Base-by-base conservation (phyloP, 2,113 vertebrate species). In the Pao palembangensis region DNA sequence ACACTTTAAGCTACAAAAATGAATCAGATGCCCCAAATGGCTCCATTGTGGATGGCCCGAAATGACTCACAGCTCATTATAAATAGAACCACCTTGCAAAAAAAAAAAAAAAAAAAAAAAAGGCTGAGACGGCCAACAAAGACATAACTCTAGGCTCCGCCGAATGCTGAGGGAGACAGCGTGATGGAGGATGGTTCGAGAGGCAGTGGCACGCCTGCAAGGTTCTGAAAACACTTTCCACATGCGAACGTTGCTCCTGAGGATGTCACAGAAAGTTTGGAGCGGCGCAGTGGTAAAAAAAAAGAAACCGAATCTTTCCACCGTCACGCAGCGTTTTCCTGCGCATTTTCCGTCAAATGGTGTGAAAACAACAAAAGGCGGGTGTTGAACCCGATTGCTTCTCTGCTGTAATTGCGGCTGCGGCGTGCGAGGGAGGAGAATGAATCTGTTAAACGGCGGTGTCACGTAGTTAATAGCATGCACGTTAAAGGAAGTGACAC, bases 401-500 rank as follows among this genome's bases (percentile, higher is more conserved):
- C 31, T 60, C 73, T 50, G 59, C 6, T 21, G 7, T 8, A 18
- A 20, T 13, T 52, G 23, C 2, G 15, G 67, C n/a, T 52, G 38
- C 52, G 31, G 15, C 16, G 53, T 38, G 68, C 58, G 59, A 44
- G 58, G 25, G 51, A 21, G 38, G 64, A 67, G 67, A 25, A 38
- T 58, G 66, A 71, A 56, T 64, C 55, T 63, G 57, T 69, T 57
- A 64, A 54, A 68, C n/a, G 44, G 17, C 28, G 31, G 51, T 41
- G 41, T 55, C 42, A 58, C 38, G 52, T 51, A 21, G 74, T 77
- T 70, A 47, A 66, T 57, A 68, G 57, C 50, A 48, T 34, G 58
- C 21, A 6, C 71, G 60, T 58, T 60, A 70, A 51, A 81, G 75
- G 79, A 84, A 82, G 75, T 82, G 75, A 81, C 74, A 75, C 70